These are phyloP conservation scores for Rhamnusium bicolor DNA, from an alignment of 2,888 invertebrate genomes.

Conservation along the genomic window DNA sequence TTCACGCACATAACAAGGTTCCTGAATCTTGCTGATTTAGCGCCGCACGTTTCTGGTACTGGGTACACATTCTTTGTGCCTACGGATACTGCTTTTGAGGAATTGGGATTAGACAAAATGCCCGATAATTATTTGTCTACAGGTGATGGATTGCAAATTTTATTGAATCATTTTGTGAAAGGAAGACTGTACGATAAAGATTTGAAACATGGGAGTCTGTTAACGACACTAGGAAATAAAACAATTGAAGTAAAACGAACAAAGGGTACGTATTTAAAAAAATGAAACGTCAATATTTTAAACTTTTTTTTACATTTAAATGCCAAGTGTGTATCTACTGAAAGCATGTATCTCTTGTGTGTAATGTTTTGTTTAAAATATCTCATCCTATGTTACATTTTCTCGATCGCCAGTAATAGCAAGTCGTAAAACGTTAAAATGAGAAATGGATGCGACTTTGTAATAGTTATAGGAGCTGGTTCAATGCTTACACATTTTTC, in stretches of 20 bases:
- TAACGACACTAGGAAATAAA: conserved; percentile 75
- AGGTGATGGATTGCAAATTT: conserved; percentile 74
- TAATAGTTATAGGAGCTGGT: background rate
- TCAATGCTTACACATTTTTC: background rate
- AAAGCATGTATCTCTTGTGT: background rate
- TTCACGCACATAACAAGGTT: conserved; percentile 76
- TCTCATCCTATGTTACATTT: background rate
- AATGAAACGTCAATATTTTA: no score
- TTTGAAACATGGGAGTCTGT: conserved; percentile 73
- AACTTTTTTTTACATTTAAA: background rate
- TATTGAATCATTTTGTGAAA: conserved; percentile 77
- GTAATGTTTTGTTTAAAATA: background rate
- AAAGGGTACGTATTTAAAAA: conserved; percentile 62
- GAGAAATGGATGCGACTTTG: background rate
- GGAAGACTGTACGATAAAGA: conserved; percentile 77
- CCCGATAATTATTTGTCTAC: conserved; percentile 75
- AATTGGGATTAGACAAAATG: conserved; percentile 75
- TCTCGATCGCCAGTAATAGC: background rate
- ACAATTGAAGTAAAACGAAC: conserved; percentile 73
- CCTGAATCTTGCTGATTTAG: conserved; percentile 77
- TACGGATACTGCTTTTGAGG: conserved; percentile 78
- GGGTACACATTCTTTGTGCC: conserved; percentile 83
- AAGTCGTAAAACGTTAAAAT: background rate
- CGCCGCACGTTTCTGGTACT: conserved; percentile 76
- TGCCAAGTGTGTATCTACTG: background rate